Percentiles rank a stretch among this genome's conserved stretches.
Evolutionary conservation across 2,888 invertebrate genomes (phyloP).

Genomic region (Hydrotaea diabolus): DNA sequence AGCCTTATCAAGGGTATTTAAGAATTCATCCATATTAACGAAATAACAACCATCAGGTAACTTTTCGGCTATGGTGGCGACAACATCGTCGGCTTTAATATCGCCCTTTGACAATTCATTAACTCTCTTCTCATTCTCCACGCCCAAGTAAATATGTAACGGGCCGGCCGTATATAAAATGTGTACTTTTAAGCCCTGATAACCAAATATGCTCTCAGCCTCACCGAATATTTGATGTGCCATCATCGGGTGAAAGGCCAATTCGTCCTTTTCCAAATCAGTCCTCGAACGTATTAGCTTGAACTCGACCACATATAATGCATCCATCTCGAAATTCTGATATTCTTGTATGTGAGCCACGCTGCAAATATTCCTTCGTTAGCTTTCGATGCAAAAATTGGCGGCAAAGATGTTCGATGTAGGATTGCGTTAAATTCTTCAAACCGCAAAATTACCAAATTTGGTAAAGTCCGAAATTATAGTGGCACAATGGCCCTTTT

Average conservation of each 20-base stretch:
- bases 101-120: slow-evolving; percentile 82
- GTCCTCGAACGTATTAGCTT: slow-evolving; percentile 82
- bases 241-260: slow-evolving; percentile 90
- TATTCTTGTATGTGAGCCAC: slow-evolving; percentile 77
- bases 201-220: slow-evolving; percentile 96
- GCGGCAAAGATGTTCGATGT: slow-evolving; percentile 70
- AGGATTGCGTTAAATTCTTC: no score
- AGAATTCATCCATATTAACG: slow-evolving; percentile 88
- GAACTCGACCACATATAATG: slow-evolving; percentile 78
- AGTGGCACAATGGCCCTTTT: no score
- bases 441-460: no score
- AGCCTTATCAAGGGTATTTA: slow-evolving; percentile 86
- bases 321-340: slow-evolving; percentile 77
- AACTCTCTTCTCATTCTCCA: slow-evolving; percentile 86
- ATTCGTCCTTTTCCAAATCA: slow-evolving; percentile 85
- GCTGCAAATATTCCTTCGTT: slow-evolving; percentile 44
- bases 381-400: slow-evolving; percentile 65
- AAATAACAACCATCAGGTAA: slow-evolving; percentile 86
- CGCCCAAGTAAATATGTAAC: slow-evolving; percentile 89
- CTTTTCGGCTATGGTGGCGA: slow-evolving; percentile 85
- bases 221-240: slow-evolving; percentile 97
- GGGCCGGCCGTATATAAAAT: slow-evolving; percentile 91
- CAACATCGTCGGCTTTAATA: slow-evolving; percentile 88
- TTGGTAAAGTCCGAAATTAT: no score
- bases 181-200: slow-evolving; percentile 89